phyloP scores from a whole-genome alignment of 2,797 vertebrate species.

The Champsocephalus esox region DNA sequence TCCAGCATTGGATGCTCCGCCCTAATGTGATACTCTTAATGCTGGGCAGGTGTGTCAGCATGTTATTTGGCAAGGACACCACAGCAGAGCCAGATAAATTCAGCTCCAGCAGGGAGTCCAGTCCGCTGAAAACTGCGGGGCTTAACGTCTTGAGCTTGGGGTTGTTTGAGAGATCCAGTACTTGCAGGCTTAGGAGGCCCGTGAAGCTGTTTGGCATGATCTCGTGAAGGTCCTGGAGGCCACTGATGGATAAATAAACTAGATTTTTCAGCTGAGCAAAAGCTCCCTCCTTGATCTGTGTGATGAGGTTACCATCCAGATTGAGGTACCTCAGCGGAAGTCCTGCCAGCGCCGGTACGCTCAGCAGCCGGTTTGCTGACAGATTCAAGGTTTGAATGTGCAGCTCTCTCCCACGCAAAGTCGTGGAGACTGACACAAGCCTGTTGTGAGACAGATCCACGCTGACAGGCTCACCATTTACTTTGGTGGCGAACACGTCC shows the following conservation, averaged over 20 bases:
- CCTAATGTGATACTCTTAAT: conserved; percentile 91
- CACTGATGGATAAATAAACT: conserved; percentile 89
- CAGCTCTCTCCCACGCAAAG: conserved; percentile 60
- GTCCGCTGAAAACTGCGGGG: conserved; percentile 86
- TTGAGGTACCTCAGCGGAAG: conserved; percentile 91
- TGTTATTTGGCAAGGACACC: conserved; percentile 83
- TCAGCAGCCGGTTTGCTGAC: conserved; percentile 86
- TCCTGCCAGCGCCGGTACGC: conserved; percentile 85
- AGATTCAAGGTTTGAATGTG: conserved; percentile 92
- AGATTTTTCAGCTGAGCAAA: conserved; percentile 89
- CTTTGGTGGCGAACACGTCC: conserved; percentile 86
- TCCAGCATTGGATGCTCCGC: conserved; percentile 87
- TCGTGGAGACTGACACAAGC: conserved; percentile 78
- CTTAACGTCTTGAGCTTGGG: conserved; percentile 82
- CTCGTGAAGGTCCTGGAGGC: conserved; percentile 80
- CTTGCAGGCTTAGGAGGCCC: conserved; percentile 89
- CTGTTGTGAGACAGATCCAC: conserved; percentile 93
- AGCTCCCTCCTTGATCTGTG: conserved; percentile 79
- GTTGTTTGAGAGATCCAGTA: conserved; percentile 93
- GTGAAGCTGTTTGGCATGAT: conserved; percentile 87
- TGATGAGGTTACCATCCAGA: conserved; percentile 91
- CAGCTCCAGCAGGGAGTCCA: conserved; percentile 92
- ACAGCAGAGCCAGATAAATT: conserved; percentile 89
- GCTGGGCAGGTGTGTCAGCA: conserved; percentile 89
- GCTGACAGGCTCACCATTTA: conserved; percentile 86